Percentiles rank a stretch among this genome's conserved stretches.
Evolutionary conservation across 2,797 vertebrate genomes (phyloP).

Genomic region (Lepilemur septentrionalis): DNA sequence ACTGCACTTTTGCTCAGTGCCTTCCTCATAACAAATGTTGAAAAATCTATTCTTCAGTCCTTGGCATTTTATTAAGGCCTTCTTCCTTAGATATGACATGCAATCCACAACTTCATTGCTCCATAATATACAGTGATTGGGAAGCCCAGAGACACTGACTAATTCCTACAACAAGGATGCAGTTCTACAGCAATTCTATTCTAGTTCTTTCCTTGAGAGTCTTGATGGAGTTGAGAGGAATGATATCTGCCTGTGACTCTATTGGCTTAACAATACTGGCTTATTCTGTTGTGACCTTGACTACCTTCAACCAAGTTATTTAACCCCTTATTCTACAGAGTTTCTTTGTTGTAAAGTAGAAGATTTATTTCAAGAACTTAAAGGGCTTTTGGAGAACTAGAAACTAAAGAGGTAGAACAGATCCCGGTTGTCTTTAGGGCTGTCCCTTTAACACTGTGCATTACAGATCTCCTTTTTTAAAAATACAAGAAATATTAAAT

Average conservation of each 20-base stretch:
- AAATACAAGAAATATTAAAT: background rate
- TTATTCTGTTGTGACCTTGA: background rate
- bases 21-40: background rate
- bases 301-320: background rate
- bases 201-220: background rate
- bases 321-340: background rate
- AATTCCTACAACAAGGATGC: background rate
- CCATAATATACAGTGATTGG: background rate
- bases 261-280: background rate
- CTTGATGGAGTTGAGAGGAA: background rate
- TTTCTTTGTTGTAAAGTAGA: background rate
- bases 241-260: background rate
- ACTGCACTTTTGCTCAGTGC: background rate
- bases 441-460: background rate
- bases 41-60: background rate
- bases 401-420: background rate
- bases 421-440: background rate
- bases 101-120: background rate
- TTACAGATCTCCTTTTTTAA: background rate
- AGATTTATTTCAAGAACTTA: background rate
- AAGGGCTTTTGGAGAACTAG: background rate
- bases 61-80: background rate
- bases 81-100: background rate
- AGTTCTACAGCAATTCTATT: background rate
- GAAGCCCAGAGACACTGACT: background rate